Percentiles rank a stretch among this genome's conserved stretches.
phyloP scores from a whole-genome alignment of 1,140 invertebrate genomes.

The Pemphigus obesinymphae region DNA sequence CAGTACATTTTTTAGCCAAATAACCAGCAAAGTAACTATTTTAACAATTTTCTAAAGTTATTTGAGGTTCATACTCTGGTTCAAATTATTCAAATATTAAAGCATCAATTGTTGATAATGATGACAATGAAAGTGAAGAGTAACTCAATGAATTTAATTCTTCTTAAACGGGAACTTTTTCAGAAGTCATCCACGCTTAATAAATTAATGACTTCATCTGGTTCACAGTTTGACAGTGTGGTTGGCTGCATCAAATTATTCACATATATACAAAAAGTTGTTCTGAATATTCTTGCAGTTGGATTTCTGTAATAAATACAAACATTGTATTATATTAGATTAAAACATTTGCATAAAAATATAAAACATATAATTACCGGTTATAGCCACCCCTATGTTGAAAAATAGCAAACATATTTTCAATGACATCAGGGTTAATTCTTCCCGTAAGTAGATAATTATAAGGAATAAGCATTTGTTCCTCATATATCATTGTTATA shows the following conservation, averaged over 20 bases:
- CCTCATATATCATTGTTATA: not conserved
- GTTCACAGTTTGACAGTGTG: not conserved
- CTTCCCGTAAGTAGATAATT: not conserved
- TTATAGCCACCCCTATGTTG: too few relatives aligned
- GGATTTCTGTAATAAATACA: not conserved
- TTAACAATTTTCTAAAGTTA: not conserved
- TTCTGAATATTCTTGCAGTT: not conserved
- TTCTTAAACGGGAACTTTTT: not conserved
- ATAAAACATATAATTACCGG: not conserved
- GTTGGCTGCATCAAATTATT: not conserved
- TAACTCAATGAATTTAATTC: too few relatives aligned
- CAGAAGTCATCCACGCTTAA: not conserved
- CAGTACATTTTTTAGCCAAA: not conserved
- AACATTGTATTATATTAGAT: not conserved
- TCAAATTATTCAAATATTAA: not conserved
- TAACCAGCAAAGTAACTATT: too few relatives aligned
- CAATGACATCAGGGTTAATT: not conserved
- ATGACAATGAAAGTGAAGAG: too few relatives aligned
- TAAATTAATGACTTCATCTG: not conserved
- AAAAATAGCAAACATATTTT: not conserved
- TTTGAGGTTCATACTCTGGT: not conserved
- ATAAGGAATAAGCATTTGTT: not conserved
- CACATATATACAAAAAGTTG: too few relatives aligned
- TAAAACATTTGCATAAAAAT: not conserved
- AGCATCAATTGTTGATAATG: too few relatives aligned